phyloP scores from a whole-genome alignment of 1,140 invertebrate species.

The Apis florea region DNA sequence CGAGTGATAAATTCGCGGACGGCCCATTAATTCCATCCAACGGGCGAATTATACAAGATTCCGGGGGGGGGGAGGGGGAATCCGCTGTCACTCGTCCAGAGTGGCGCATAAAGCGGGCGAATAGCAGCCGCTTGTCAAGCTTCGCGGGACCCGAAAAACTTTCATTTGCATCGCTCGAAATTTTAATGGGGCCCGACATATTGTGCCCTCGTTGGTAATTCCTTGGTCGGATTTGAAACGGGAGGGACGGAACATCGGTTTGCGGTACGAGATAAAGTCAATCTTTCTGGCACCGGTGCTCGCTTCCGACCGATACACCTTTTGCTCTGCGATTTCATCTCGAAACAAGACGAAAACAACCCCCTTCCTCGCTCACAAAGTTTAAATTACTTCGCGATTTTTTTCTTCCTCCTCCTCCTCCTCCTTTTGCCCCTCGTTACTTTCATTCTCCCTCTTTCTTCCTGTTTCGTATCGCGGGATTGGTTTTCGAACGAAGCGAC shows the following conservation, averaged over 20 bases:
- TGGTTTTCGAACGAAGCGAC: neutral
- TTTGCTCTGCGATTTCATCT: constrained; percentile 39
- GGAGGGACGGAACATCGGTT: constrained; percentile 42
- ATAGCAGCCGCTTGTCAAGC: constrained; percentile 54
- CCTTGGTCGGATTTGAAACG: constrained; percentile 63
- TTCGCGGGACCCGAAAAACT: constrained; percentile 55
- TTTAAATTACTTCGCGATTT: neutral
- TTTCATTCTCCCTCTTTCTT: neutral
- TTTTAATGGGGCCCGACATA: constrained; percentile 67
- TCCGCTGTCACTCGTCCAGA: constrained; percentile 50
- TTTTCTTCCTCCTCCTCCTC: neutral
- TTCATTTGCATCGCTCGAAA: constrained; percentile 67
- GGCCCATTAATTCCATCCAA: constrained; percentile 60
- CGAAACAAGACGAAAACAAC: constrained; percentile 40
- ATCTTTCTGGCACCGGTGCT: constrained; percentile 59
- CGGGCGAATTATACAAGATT: constrained; percentile 53
- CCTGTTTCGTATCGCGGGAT: neutral
- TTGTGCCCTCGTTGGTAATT: constrained; percentile 66
- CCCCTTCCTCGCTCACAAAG: too few relatives aligned
- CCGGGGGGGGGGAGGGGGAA: too few relatives aligned
- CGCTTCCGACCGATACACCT: constrained; percentile 32
- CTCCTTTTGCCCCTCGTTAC: neutral
- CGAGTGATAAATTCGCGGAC: constrained; percentile 59
- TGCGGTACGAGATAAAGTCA: constrained; percentile 64
- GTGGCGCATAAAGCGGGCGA: constrained; percentile 40